These are phyloP conservation scores for Rana temporaria DNA, from an alignment of 2,113 vertebrate genomes.

Conservation along the genomic window DNA sequence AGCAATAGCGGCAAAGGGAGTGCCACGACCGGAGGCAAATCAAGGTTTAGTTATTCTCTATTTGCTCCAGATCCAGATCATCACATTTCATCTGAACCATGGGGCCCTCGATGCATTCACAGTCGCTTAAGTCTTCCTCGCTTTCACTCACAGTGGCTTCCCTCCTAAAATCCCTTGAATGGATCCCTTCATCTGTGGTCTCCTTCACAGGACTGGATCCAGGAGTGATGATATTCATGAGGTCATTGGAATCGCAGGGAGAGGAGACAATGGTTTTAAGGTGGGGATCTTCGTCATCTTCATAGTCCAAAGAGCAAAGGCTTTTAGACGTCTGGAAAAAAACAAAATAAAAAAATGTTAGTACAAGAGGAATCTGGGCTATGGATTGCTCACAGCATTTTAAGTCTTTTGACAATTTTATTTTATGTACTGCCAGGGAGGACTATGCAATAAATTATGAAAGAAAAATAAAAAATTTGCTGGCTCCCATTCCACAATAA, in stretches of 20 bases:
- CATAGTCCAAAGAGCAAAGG: constrained; percentile 77
- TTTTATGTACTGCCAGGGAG: constrained; percentile 57
- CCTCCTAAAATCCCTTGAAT: constrained; percentile 64
- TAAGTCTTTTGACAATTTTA: constrained; percentile 61
- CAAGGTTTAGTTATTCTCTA: constrained; percentile 74
- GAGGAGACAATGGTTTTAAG: constrained; percentile 75
- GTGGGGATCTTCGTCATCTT: constrained; percentile 71
- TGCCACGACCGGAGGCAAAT: constrained; percentile 59
- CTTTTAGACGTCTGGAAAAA: constrained; percentile 78
- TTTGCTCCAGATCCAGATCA: constrained; percentile 79
- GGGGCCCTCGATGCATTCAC: constrained; percentile 70
- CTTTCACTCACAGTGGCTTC: constrained; percentile 63
- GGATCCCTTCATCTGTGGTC: constrained; percentile 61
- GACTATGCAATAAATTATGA: constrained; percentile 23
- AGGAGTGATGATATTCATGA: constrained; percentile 65
- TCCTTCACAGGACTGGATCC: constrained; percentile 69
- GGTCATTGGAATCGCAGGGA: constrained; percentile 71
- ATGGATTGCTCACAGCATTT: no score
- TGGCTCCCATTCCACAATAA: not conserved
- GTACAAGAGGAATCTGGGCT: not conserved
- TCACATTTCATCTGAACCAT: constrained; percentile 68
- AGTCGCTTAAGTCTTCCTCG: constrained; percentile 71
- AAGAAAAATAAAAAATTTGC: constrained; percentile 29
- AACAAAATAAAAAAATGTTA: constrained; percentile 55
- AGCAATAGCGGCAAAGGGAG: constrained; percentile 65